These are phyloP conservation scores for Drosophila suboccidentalis DNA, from an alignment of 2,888 invertebrate species.

Conservation along the genomic window DNA sequence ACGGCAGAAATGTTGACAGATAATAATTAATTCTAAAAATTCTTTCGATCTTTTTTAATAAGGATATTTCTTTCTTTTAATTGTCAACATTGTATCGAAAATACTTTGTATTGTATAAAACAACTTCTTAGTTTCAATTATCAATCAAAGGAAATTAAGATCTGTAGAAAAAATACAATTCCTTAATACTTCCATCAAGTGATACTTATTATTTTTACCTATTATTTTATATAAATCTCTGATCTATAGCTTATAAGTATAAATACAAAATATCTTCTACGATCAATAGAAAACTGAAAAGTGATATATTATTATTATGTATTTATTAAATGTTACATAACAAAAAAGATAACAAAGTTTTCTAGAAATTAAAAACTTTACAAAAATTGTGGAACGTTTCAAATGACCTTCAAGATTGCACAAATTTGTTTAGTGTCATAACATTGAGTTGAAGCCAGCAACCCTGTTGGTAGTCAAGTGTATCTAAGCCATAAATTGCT, in stretches of 20 bases:
- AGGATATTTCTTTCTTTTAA: too few species aligned
- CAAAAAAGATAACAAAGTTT: too few species aligned
- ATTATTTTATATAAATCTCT: too few species aligned
- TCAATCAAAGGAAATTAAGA: too few species aligned
- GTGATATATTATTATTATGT: too few species aligned
- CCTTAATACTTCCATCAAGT: too few species aligned
- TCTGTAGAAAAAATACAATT: too few species aligned
- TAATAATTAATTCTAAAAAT: not conserved
- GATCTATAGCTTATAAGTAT: not conserved
- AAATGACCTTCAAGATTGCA: not conserved
- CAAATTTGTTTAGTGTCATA: constrained; percentile 3
- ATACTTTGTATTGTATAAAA: too few species aligned
- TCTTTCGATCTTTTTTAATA: not conserved
- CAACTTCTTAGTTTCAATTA: too few species aligned
- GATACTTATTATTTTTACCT: too few species aligned
- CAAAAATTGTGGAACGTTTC: not conserved
- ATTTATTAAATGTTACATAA: too few species aligned
- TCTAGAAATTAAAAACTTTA: not conserved
- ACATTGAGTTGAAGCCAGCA: not conserved
- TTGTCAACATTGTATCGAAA: too few species aligned
- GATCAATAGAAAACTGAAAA: not conserved
- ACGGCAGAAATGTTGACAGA: not conserved
- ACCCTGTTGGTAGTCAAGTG: constrained; percentile 26
- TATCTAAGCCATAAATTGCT: constrained; percentile 47
- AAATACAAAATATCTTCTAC: not conserved